These are phyloP conservation scores for Xiphophorus birchmanni DNA, from an alignment of 2,797 vertebrate genomes.

Conservation along the genomic window DNA sequence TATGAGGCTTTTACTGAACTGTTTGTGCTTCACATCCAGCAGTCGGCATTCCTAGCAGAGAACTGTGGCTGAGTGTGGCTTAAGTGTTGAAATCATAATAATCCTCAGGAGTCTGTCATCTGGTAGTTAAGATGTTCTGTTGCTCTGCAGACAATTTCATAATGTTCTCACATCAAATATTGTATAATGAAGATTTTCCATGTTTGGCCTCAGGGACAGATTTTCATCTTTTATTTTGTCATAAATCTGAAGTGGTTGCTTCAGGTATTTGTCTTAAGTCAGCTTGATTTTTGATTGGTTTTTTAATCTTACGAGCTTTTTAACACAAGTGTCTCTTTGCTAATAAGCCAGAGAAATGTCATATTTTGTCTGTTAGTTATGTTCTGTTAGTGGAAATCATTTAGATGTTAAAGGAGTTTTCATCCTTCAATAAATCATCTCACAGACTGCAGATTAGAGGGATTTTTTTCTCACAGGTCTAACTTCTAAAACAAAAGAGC, in stretches of 20 bases:
- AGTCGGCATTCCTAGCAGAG: not conserved
- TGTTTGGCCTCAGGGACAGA: not conserved
- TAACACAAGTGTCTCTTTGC: not conserved
- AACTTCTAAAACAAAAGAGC: constrained; percentile 25
- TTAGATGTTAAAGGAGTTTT: constrained; percentile 18
- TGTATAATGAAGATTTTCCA: constrained; percentile 9
- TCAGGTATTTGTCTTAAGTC: constrained; percentile 15
- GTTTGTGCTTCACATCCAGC: constrained; percentile 2
- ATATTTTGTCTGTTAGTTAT: not conserved
- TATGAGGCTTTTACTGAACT: not conserved
- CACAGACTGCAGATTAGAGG: constrained; percentile 11
- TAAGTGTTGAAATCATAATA: constrained; percentile 2
- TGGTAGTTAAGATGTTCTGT: not conserved
- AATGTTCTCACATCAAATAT: constrained; percentile 12
- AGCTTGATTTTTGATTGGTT: constrained; percentile 14
- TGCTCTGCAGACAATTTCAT: constrained; percentile 11
- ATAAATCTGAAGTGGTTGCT: constrained; percentile 2
- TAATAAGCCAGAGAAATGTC: not conserved
- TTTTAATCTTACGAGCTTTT: not conserved
- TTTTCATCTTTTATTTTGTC: constrained; percentile 7
- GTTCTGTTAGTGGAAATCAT: constrained; percentile 8
- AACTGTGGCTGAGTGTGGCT: not conserved
- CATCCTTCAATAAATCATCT: constrained; percentile 15
- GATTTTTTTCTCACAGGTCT: not conserved
- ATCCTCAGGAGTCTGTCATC: constrained; percentile 10